Conservation (phyloP, 2,113 vertebrate genomes). For the Poecilia latipinna region DNA sequence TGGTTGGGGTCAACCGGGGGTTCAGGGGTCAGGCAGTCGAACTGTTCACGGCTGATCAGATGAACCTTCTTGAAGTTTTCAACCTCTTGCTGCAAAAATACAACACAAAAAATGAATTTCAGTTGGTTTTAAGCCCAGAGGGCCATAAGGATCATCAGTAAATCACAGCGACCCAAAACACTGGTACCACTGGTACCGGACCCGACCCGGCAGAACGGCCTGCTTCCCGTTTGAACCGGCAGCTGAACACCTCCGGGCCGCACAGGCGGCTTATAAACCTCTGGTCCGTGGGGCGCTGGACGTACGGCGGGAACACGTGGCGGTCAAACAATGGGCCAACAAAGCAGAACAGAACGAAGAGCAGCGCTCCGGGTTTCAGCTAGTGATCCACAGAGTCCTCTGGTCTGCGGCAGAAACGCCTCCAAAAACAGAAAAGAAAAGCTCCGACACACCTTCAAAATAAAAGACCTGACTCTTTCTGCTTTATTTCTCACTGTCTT, state of each 20-base stretch:
- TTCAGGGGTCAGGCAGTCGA: slow-evolving; percentile 96
- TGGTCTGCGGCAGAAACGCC: slow-evolving; percentile 41
- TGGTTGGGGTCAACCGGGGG: slow-evolving; percentile 97
- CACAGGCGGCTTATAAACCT: slow-evolving; percentile 63
- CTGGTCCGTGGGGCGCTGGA: slow-evolving; percentile 55
- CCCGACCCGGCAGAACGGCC: not conserved
- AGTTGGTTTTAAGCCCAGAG: too few species aligned
- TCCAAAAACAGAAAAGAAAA: slow-evolving; percentile 4
- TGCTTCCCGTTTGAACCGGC: slow-evolving; percentile 40
- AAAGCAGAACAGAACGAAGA: slow-evolving; percentile 36
- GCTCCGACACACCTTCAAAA: too few species aligned
- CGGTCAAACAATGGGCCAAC: slow-evolving; percentile 60
- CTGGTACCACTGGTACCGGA: not conserved
- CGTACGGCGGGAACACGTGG: slow-evolving; percentile 56
- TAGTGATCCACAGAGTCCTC: slow-evolving; percentile 15
- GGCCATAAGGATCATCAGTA: slow-evolving; percentile 61
- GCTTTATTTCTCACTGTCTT: too few species aligned
- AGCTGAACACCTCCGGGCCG: slow-evolving; percentile 10
- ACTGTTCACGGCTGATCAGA: slow-evolving; percentile 96
- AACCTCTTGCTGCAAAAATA: slow-evolving; percentile 91
- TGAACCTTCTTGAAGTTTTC: slow-evolving; percentile 99
- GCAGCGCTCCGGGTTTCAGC: slow-evolving; percentile 33
- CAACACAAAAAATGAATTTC: not conserved
- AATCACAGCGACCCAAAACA: slow-evolving; percentile 57
- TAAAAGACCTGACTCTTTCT: too few species aligned